phyloP scores from a whole-genome alignment of 2,888 invertebrate species.

The Epinotia demarniana region DNA sequence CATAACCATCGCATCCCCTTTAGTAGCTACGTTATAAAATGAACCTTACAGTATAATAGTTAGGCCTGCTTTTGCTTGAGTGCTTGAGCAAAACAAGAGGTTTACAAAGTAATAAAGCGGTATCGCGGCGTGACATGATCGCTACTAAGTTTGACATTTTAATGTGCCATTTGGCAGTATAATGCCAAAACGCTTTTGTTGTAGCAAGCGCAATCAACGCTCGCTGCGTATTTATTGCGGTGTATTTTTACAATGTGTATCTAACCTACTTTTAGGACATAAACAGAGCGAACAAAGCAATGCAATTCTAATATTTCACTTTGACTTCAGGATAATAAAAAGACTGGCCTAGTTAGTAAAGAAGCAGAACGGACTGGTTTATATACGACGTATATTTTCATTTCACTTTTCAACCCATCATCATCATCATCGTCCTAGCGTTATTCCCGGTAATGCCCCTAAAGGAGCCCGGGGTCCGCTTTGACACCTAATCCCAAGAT shows the following conservation, averaged over 20 bases:
- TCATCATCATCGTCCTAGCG: no score
- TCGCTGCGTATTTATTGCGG: conserved; percentile 63
- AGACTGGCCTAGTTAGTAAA: not conserved
- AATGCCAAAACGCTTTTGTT: conserved; percentile 71
- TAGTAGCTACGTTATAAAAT: not conserved
- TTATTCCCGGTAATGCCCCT: no score
- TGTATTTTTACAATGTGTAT: conserved; percentile 27
- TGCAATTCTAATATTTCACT: conserved; percentile 18
- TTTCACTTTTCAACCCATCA: no score
- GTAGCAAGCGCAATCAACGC: conserved; percentile 62
- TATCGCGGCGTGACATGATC: conserved; percentile 53
- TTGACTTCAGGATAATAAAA: conserved; percentile 36
- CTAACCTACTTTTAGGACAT: conserved; percentile 33
- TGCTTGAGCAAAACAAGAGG: not conserved
- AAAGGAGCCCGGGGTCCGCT: no score
- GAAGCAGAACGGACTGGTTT: not conserved
- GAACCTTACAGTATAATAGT: not conserved
- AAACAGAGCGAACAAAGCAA: conserved; percentile 31
- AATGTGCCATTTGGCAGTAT: conserved; percentile 71
- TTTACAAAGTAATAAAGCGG: not conserved
- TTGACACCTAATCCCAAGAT: no score
- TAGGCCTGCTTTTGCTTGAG: not conserved
- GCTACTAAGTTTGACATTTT: conserved; percentile 70
- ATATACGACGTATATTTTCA: not conserved
- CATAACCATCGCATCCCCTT: not conserved